Evolutionary conservation across 2,113 vertebrate species (phyloP), one percentile per base, ranked within the genome.

Genomic region (Jaculus jaculus): DNA sequence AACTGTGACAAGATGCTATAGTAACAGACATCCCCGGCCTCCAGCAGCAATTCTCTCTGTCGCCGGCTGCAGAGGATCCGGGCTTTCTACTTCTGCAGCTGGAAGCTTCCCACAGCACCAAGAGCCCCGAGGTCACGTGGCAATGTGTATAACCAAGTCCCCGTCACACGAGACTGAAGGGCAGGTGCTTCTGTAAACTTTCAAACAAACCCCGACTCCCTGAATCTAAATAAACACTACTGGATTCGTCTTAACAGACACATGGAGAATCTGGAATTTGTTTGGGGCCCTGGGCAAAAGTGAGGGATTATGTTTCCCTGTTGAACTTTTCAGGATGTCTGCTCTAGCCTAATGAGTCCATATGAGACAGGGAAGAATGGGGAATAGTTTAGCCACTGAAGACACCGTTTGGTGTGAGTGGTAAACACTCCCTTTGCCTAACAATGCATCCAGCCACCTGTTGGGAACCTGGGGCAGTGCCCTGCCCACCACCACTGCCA

Each of bases 121-220:
- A 23, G 78, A 32, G 83, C 26, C 15, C 32, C 6, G 72, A 74
- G 87, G n/a, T 42, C 88, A 73, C 60, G 69, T 81, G 92, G 97
- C 92, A 96, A 92, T 91, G 79, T 94, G 8, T 8, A 91, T 93
- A 60, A 79, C 96, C 91, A 89, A 81, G 90, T 63, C 28, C 89
- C 87, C 83, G 54, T 87, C 75, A 93, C 92, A 89, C 90, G 93
- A 95, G 94, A 95, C 85, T 97, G 96, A 94, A 84, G 94, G 75
- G 71, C 84, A 84, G 96, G 95, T 8, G 82, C 75, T 89, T 54
- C 93, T 82, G 39, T 93, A 90, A 97, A 94, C 93, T 69, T 96
- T 90, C 96, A 96, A 94, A 95, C 84, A 95, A 95, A 94, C 95
- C 94, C 28, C 47, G 94, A 96, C 96, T 91, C 28, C 91, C n/a